Base-by-base conservation (phyloP, 2,797 vertebrate genomes). In the Gymnodraco acuticeps region DNA sequence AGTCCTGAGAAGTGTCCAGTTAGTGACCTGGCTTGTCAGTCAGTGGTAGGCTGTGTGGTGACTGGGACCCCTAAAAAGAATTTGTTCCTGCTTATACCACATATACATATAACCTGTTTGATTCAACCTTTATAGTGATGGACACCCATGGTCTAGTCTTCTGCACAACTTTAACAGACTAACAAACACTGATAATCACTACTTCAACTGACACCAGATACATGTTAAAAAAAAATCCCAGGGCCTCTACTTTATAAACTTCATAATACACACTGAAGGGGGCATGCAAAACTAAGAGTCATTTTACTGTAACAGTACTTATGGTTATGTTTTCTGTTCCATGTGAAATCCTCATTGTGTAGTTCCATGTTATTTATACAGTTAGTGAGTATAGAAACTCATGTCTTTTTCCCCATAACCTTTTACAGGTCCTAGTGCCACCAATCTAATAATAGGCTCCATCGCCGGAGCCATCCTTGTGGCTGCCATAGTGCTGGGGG, bases 381-480 rank as follows among this genome's bases (percentile, higher is more conserved):
- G 82, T 84, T 65, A 89, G 85, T 87, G 64, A 90, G 91, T 72
- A 67, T 85, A 95, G 95, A 95, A 96, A 97, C 95, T 97, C 93
- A 96, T 94, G 93, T 94, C 71, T 94, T 92, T 93, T 88, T 91
- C 90, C 91, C 90, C 92, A 86, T 96, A 95, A 97, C 96, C 96
- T 95, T 95, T 93, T 95, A 92, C 98, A 99, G 98, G 98, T 99
- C 98, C 98, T 98, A 99, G 98, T 94, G 98, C 98, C 96, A 99
- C 98, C 96, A 99, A 99, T 97, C 97, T 99, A 95, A 99, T 99
- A 96, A 99, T 99, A 97, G 98, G 98, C 95, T 99, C 98, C 96
- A 99, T 99, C 96, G 98, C 98, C 95, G 98, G 98, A 95, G 98
- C 98, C 96, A 99, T 99, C 97, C 98, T 99, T 96, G 98, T 99